Evolutionary conservation across 1,140 invertebrate species (phyloP).

Genomic region (Heliconius hermathena): DNA sequence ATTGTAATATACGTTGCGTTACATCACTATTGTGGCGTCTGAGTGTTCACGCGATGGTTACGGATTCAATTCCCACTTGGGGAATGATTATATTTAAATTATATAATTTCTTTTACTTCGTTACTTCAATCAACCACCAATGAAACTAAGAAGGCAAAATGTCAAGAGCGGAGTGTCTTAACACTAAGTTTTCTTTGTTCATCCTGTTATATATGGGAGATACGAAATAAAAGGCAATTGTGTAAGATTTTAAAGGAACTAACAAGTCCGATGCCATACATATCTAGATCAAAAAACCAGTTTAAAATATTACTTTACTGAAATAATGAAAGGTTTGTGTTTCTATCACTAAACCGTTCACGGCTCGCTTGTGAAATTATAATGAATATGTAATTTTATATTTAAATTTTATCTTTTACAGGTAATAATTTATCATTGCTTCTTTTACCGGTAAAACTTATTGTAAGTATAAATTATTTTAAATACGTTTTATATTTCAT

Average conservation of each 20-base stretch:
- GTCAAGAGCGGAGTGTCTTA: too few species aligned
- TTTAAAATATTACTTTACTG: slow-evolving; percentile 3
- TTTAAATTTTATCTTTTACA: not conserved
- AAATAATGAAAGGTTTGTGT: slow-evolving; percentile 8
- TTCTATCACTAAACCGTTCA: slow-evolving; percentile 8
- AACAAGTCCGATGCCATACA: slow-evolving; percentile 5
- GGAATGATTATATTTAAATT: too few species aligned
- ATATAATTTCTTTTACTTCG: too few species aligned
- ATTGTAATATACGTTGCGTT: not conserved
- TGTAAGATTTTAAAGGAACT: not conserved
- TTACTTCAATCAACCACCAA: too few species aligned
- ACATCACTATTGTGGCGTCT: not conserved
- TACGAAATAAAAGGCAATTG: not conserved
- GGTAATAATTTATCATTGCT: slow-evolving; percentile 6
- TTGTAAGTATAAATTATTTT: not conserved
- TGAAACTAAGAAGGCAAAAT: too few species aligned
- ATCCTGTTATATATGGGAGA: not conserved
- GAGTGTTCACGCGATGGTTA: not conserved
- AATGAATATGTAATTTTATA: slow-evolving; percentile 2
- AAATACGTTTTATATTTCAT: too few species aligned
- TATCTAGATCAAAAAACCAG: slow-evolving; percentile 4
- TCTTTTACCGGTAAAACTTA: not conserved
- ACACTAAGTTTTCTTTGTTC: too few species aligned
- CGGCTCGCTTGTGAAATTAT: slow-evolving; percentile 9
- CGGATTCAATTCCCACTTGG: too few species aligned